These are phyloP conservation scores for Platynereis dumerilii DNA, from an alignment of 2,888 invertebrate genomes.

Conservation along the genomic window DNA sequence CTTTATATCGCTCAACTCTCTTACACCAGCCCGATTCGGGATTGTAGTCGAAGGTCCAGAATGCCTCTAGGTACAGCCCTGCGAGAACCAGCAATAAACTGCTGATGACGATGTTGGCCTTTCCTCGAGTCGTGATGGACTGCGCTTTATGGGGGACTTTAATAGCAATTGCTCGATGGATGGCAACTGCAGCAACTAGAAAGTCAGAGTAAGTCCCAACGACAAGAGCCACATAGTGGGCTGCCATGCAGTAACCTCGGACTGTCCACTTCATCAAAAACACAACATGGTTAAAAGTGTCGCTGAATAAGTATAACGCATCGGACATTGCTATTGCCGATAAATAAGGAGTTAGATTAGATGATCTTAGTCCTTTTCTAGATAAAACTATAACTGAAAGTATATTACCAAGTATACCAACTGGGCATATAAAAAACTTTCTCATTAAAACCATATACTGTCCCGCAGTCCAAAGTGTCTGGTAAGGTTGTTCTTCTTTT, in stretches of 20 bases:
- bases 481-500: no score
- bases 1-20: not conserved
- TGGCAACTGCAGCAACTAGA: not conserved
- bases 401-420: conserved; percentile 2
- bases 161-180: not conserved
- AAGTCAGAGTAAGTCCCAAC: not conserved
- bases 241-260: not conserved
- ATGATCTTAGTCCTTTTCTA: not conserved
- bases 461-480: no score
- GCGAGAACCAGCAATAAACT: not conserved
- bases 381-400: not conserved
- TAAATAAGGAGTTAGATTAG: not conserved
- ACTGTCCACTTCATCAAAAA: not conserved
- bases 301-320: not conserved
- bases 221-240: not conserved
- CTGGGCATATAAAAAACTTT: not conserved
- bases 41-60: not conserved
- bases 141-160: conserved; percentile 4
- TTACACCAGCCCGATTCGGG: not conserved
- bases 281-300: not conserved
- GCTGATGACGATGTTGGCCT: not conserved
- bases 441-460: no score
- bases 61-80: not conserved
- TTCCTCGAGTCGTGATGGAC: not conserved
- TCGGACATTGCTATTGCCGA: not conserved